Evolutionary conservation across 1,140 invertebrate genomes (phyloP).

Genomic region (Cyclargus thomasi): DNA sequence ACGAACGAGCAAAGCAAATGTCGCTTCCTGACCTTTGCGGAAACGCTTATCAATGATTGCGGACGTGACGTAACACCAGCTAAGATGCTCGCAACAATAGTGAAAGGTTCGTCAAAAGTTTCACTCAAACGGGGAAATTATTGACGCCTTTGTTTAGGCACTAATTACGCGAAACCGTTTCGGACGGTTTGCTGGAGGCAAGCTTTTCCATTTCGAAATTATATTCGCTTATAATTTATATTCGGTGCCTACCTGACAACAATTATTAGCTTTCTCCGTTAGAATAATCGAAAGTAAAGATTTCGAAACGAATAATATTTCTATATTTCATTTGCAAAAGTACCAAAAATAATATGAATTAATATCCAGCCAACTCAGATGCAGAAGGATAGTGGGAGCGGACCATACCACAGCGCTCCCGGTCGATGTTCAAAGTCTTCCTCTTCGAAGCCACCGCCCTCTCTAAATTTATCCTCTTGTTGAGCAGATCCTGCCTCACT

Average conservation of each 20-base stretch:
- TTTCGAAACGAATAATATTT: too few species aligned
- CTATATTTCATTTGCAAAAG: too few species aligned
- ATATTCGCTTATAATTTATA: neutral
- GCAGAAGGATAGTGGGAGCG: slow-evolving; percentile 83
- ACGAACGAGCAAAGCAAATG: neutral
- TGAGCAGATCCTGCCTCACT: slow-evolving; percentile 77
- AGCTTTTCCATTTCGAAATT: neutral
- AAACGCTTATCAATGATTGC: neutral
- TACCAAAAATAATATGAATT: slow-evolving; percentile 5
- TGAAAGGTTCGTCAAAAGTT: slow-evolving; percentile 25
- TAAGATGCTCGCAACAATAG: slow-evolving; percentile 22
- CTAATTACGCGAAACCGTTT: neutral
- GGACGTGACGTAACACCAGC: neutral
- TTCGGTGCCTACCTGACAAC: neutral
- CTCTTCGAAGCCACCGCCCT: slow-evolving; percentile 83
- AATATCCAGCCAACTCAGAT: slow-evolving; percentile 78
- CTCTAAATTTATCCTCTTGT: slow-evolving; percentile 78
- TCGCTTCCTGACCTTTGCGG: neutral
- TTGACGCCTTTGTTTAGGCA: neutral
- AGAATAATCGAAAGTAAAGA: neutral
- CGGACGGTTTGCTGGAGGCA: too few species aligned
- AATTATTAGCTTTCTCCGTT: neutral
- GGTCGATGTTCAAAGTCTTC: slow-evolving; percentile 82
- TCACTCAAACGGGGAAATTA: slow-evolving; percentile 18
- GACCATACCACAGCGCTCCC: slow-evolving; percentile 79